These are phyloP conservation scores for Orussus abietinus DNA, from an alignment of 1,140 invertebrate species.

Conservation along the genomic window DNA sequence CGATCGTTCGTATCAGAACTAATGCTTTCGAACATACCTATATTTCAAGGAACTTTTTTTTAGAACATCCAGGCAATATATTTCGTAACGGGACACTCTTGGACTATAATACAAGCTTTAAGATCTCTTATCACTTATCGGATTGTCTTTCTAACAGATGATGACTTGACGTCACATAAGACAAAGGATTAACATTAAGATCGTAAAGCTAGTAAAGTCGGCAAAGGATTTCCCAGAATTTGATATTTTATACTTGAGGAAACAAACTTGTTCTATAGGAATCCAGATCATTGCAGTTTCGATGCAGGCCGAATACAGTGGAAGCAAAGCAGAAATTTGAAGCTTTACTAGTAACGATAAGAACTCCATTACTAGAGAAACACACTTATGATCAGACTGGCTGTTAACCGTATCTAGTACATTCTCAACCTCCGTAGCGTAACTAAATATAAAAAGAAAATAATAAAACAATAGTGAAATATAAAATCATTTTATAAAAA, in stretches of 20 bases:
- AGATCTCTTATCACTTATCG: too few species aligned
- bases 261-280: constrained; percentile 38
- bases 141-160: too few species aligned
- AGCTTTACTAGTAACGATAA: constrained; percentile 49
- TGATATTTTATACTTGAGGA: too few species aligned
- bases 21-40: constrained; percentile 44
- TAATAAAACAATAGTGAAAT: constrained; percentile 13
- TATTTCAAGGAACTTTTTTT: too few species aligned
- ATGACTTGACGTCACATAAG: too few species aligned
- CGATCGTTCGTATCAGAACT: constrained; percentile 38
- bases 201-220: too few species aligned
- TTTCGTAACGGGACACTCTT: too few species aligned
- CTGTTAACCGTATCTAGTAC: constrained; percentile 34
- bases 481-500: constrained; percentile 2
- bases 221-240: too few species aligned
- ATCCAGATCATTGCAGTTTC: constrained; percentile 50
- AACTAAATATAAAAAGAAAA: constrained; percentile 26
- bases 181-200: too few species aligned
- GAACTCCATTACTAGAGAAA: constrained; percentile 53
- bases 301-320: constrained; percentile 46
- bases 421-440: constrained; percentile 31
- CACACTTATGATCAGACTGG: constrained; percentile 47
- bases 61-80: too few species aligned
- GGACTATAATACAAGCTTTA: too few species aligned
- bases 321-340: constrained; percentile 38